Evolutionary conservation across 2,797 vertebrate species (phyloP), one percentile per base, ranked within the genome.

Genomic region (Rhabdophis nuchalis): DNA sequence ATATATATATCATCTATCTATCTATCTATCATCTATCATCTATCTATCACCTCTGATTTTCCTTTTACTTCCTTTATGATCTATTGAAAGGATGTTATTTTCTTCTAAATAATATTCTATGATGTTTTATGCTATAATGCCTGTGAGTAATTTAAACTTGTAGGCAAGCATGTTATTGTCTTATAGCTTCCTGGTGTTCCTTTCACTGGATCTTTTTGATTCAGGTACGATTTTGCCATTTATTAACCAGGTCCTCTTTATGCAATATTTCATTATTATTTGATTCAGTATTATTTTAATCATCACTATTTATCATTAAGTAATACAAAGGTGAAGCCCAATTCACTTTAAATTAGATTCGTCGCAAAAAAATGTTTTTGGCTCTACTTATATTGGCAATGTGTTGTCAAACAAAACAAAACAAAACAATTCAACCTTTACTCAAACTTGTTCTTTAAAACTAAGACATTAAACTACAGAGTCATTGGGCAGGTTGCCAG

Each of bases 401-500:
- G 11, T 18, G 86, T 93, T 91, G 23, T 94, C 10, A 46, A 82
- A 46, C 72, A 46, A 82, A 68, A 61, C 85, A 92, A 90, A 82
- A 53, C 50, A 82, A 87, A 61, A 46, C 13, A 10, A 91, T n/a
- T 32, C 91, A 89, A 86, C 52, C 89, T 90, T 54, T 61, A 61
- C 93, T 88, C 90, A 96, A 94, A 58, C 29, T 94, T 87, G 92
- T 87, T 94, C 89, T 1, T 93, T 88, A 92, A 94, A 95, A n/a
- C 60, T 86, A 41, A 94, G 88, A 61, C 93, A 95, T 91, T 0
- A 9, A 95, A 92, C 11, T 93, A 94, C 92, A 95, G 94, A 93
- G 77, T 93, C 0, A 29, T 36, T 94, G 90, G 96, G 96, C 96
- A 96, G 94, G 88, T 94, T 95, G 96, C 95, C 96, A 96, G 94